Conservation (phyloP, 2,113 vertebrate genomes). For the Cyphomyrus discorhynchus region DNA sequence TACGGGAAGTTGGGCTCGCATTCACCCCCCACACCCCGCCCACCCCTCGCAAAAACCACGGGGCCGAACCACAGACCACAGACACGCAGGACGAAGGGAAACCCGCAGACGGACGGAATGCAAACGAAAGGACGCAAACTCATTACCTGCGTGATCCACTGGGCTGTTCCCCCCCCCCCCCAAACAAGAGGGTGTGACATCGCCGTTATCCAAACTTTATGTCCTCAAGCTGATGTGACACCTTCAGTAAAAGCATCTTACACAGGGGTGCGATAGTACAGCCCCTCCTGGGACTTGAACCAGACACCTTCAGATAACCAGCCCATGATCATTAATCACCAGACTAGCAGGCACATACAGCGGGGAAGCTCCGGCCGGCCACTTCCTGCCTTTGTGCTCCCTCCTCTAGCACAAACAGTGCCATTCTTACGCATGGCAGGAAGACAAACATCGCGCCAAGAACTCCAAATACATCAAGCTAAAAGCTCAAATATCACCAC, state of each 20-base stretch:
- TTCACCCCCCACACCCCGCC: neutral
- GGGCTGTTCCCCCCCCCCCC: neutral
- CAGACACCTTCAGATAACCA: neutral
- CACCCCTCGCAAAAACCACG: neutral
- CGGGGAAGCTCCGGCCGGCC: neutral
- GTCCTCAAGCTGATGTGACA: neutral
- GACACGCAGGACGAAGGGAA: neutral
- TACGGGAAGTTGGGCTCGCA: conserved; percentile 60
- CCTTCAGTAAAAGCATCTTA: neutral
- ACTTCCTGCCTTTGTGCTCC: neutral
- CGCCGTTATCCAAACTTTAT: neutral
- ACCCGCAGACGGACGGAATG: neutral
- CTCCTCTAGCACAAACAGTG: neutral
- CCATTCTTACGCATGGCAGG: neutral
- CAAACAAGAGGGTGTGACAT: neutral
- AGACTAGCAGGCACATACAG: neutral
- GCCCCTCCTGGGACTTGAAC: neutral
- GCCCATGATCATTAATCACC: neutral
- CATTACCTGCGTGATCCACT: neutral
- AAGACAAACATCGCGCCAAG: neutral
- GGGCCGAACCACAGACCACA: neutral
- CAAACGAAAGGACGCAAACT: neutral
- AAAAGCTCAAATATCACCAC: neutral
- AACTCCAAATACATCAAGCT: neutral
- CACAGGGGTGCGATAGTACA: neutral